Percentiles rank a stretch among this genome's conserved stretches.
These are phyloP conservation scores for Sorex fumeus DNA, from an alignment of 2,113 vertebrate species.

Conservation along the genomic window DNA sequence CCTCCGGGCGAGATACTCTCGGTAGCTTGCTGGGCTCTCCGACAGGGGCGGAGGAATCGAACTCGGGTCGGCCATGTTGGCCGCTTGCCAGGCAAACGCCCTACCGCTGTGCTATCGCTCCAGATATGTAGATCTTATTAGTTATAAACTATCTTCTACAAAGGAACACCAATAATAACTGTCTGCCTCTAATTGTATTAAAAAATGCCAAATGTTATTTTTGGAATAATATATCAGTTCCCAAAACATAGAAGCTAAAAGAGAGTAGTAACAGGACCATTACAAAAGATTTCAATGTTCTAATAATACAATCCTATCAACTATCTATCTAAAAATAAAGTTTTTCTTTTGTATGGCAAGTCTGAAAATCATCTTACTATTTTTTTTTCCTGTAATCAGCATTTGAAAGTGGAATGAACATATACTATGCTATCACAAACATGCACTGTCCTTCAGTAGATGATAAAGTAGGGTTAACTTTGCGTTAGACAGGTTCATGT, in stretches of 20 bases:
- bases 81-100: too few relatives aligned
- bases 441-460: slow-evolving; percentile 44
- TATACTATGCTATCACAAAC: slow-evolving; percentile 25
- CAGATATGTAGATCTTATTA: slow-evolving; percentile 50
- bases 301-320: slow-evolving; percentile 48
- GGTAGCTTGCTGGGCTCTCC: too few relatives aligned
- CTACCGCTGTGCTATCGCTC: too few relatives aligned
- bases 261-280: background rate
- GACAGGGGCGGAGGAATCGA: too few relatives aligned
- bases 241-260: slow-evolving; percentile 61
- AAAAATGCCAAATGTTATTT: slow-evolving; percentile 53
- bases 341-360: slow-evolving; percentile 65
- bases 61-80: too few relatives aligned
- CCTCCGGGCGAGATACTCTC: too few relatives aligned
- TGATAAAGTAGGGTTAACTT: slow-evolving; percentile 8
- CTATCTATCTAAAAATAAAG: slow-evolving; percentile 53
- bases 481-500: slow-evolving; percentile 20
- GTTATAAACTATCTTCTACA: slow-evolving; percentile 64
- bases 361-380: slow-evolving; percentile 50
- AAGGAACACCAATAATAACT: slow-evolving; percentile 70
- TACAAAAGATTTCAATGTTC: background rate
- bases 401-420: slow-evolving; percentile 59
- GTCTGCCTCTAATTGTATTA: slow-evolving; percentile 52
- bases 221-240: slow-evolving; percentile 45
- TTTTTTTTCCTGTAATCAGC: slow-evolving; percentile 34